Evolutionary conservation across 2,888 invertebrate genomes (phyloP), one percentile per base, ranked within the genome.

Genomic region (Drosophila prostipennis): DNA sequence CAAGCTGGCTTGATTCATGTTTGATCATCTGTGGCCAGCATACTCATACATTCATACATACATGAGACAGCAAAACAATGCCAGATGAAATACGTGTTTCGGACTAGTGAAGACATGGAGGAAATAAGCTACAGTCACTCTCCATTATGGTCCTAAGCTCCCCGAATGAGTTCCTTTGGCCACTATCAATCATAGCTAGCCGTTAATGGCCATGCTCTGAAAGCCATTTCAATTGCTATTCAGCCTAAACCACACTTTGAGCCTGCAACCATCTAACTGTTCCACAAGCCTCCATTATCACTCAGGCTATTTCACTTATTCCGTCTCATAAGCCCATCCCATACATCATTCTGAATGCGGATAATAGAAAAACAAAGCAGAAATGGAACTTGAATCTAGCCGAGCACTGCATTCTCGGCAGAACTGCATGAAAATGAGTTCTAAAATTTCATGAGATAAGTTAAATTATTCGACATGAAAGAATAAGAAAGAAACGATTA

Each of bases 181-280:
- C 58, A 34, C 53, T 46, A 64, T 65, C 64, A 65, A 65, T 65
- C 64, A 65, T 64, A 13, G 65, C 64, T 13, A 53, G 23, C 64
- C 37, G 45, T 64, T 65, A 65, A 64, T 65, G 65, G 39, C 19
- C 52, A 34, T 11, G 52, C 34, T 39, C 32, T 29, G 52, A 13
- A 45, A 46, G 45, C 16, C 19, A 52, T 64, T 64, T 45, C 65
- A 53, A 65, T 64, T 65, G 45, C 59, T 16, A 59, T 42, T 39
- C 57, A 23, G 37, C 11, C 37, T 23, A 26, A 51, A 37, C 51
- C 52, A 39, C 43, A 63, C 39, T 52, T 63, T 45, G 4, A 43
- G 51, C 16, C 45, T 34, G 37, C n/a, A 16, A 11, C 34, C 40
- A 40, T 42, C 49, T 36, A 42, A 42, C n/a, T 16, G 19, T 23